Evolutionary conservation across 2,797 vertebrate species (phyloP).

Genomic region (Alfaro cultratus): DNA sequence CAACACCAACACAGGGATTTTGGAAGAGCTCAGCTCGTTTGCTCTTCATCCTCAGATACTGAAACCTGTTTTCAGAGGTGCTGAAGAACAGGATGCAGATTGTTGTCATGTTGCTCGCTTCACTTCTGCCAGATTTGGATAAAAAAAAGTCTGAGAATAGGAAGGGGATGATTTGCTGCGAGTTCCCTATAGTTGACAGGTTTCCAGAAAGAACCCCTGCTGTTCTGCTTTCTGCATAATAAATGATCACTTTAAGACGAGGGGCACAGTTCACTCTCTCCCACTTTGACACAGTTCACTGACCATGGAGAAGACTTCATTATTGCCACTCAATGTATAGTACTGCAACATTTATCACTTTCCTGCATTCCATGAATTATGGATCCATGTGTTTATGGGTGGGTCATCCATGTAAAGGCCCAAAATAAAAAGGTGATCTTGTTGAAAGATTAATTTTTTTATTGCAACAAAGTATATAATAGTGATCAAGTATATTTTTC

Average conservation of each 20-base stretch:
- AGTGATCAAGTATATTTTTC: background rate
- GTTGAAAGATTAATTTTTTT: background rate
- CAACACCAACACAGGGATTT: constrained; percentile 50
- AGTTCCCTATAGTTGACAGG: constrained; percentile 10
- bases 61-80: constrained; percentile 31
- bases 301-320: constrained; percentile 21
- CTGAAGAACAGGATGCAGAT: constrained; percentile 34
- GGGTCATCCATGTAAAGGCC: background rate
- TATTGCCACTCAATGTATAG: constrained; percentile 6
- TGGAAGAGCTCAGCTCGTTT: constrained; percentile 58
- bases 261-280: constrained; percentile 43
- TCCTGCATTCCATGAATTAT: constrained; percentile 14
- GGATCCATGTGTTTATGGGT: background rate
- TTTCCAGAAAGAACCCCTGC: constrained; percentile 25
- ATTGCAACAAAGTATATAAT: background rate
- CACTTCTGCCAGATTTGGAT: constrained; percentile 31
- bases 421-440: background rate
- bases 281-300: constrained; percentile 46
- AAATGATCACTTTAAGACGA: constrained; percentile 50
- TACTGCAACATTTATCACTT: constrained; percentile 9
- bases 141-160: constrained; percentile 26
- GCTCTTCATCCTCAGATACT: constrained; percentile 39
- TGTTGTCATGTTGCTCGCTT: constrained; percentile 38
- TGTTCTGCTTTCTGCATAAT: constrained; percentile 59
- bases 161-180: constrained; percentile 15